Evolutionary conservation across 2,797 vertebrate genomes (phyloP).

Genomic region (Gambusia yucatana): DNA sequence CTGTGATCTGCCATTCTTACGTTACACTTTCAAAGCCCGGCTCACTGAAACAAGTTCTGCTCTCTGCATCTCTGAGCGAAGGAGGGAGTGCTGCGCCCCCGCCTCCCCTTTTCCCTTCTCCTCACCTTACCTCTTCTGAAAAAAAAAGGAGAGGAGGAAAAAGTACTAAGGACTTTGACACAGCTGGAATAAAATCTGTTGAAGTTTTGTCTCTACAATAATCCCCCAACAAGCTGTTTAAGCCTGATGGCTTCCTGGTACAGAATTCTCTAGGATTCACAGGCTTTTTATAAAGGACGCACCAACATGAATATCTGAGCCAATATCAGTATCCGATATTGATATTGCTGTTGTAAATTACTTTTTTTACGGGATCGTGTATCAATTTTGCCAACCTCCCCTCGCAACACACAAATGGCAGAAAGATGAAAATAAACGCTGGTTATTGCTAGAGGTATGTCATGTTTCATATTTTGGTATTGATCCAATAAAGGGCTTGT

Average conservation of each 20-base stretch:
- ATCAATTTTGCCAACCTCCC: too few relatives aligned
- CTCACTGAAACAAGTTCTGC: constrained; percentile 81
- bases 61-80: constrained; percentile 80
- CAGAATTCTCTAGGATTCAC: constrained; percentile 35
- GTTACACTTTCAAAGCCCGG: constrained; percentile 92
- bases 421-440: too few relatives aligned
- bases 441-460: too few relatives aligned
- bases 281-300: not conserved
- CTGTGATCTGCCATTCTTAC: constrained; percentile 89
- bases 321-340: not conserved
- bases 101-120: constrained; percentile 68
- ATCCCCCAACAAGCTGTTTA: constrained; percentile 62
- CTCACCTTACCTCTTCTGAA: constrained; percentile 59
- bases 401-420: too few relatives aligned
- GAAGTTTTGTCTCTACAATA: constrained; percentile 40
- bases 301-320: not conserved
- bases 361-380: too few relatives aligned
- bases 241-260: constrained; percentile 54
- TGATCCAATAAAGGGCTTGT: too few relatives aligned
- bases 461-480: too few relatives aligned
- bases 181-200: not conserved
- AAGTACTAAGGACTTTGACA: not conserved
- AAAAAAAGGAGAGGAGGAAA: not conserved
- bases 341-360: not conserved
- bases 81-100: constrained; percentile 80